Evolutionary conservation across 2,797 vertebrate genomes (phyloP), one percentile per base, ranked within the genome.

Genomic region (Todus mexicanus): DNA sequence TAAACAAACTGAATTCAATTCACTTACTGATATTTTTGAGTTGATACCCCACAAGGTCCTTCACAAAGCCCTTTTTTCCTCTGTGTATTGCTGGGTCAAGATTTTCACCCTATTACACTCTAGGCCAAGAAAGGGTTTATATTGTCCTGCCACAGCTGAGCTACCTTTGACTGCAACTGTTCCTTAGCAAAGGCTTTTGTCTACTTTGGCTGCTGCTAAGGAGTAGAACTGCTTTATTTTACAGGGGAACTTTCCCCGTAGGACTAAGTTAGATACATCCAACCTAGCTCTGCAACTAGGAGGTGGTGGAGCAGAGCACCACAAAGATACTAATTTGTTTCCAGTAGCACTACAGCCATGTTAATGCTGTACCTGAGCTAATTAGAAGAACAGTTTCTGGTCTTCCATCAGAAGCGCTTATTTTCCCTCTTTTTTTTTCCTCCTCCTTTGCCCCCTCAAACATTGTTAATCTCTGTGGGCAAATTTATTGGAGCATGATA

Each of bases 401-500:
- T 81, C 51, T 88, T 86, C 82, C 23, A 6, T 1, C 1, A 2
- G 43, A 78, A 85, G 35, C 61, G 59, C 12, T 85, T 83, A 54
- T 31, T 77, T 59, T 65, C 22, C 15, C 19, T 54, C 13, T 0
- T 8, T 76, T 47, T 64, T 35, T 12, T 29, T 25, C 6, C 4
- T 5, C 14, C 21, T 17, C 31, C 10, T 3, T 5, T 13, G 15
- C 33, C 15, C 18, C 48, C 14, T 29, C 51, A 21, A 77, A 86
- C 18, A 19, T 18, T 94, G 78, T 86, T 94, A 95, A 93, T 93
- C 92, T 96, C 94, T 89, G 76, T 95, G 82, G 94, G 81, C 93
- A 96, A 94, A 92, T 91, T 96, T 94, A 96, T 74, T 96, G 90
- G 95, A 94, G 95, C 90, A 89, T 96, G 94, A 95, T 95, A 95